Evolutionary conservation across 2,797 vertebrate species (phyloP), one percentile per base, ranked within the genome.

Genomic region (Cyclopterus lumpus): DNA sequence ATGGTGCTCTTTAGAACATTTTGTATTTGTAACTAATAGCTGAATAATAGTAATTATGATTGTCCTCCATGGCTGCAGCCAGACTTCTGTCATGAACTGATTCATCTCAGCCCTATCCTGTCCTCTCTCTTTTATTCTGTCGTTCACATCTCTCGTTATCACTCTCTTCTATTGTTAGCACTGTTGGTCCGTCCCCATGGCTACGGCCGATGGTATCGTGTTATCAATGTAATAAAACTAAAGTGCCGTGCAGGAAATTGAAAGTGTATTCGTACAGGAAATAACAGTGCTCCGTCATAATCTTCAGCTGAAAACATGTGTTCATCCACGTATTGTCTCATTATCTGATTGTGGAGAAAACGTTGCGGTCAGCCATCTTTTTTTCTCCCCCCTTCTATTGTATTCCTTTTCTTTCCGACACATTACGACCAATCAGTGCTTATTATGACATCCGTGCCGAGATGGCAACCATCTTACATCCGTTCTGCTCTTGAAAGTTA

Each of bases 251-350:
- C 96, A 97, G 98, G 98, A 99, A 98, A 99, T 99, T 99, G 97
- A 96, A 97, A 98, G 96, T 96, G 96, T 97, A 97, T 96, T 97
- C 94, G 92, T 94, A 95, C 96, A 97, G 98, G 98, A 99, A 99
- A 99, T 99, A 97, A 98, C 95, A 95, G 96, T 94, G 96, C 96
- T 97, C 96, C 91, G 96, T 99, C 97, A 98, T 97, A 97, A 98
- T 96, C 97, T 97, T 96, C 95, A 96, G 96, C 91, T 91, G 88
- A 95, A 95, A 96, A 97, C 96, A 97, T 93, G 93, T 97, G 97
- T 98, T 97, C 96, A 93, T 94, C 89, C 90, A 87, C 91, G 87
- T 93, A 95, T 93, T 95, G 94, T 94, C 82, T 91, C 79, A 73
- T 72, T 96, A 98, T 97, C 97, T 95, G 96, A 98, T 98, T 85